Percentiles rank a stretch among this genome's conserved stretches.
phyloP scores from a whole-genome alignment of 2,888 invertebrate species.

The Aphodius sticticus region DNA sequence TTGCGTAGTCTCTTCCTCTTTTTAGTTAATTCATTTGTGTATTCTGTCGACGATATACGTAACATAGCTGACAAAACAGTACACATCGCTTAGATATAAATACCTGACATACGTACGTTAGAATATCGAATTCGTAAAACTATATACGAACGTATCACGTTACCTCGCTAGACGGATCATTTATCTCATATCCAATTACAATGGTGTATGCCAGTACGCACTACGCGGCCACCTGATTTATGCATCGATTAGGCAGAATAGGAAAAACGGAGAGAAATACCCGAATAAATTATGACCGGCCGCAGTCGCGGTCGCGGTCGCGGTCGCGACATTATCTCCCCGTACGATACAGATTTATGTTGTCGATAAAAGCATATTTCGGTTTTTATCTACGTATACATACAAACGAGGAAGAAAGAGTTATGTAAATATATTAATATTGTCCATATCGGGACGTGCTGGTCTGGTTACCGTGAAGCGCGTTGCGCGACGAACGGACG shows the following conservation, averaged over 20 bases:
- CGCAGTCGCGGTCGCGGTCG: neutral
- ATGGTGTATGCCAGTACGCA: constrained; percentile 6
- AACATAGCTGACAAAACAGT: too few relatives aligned
- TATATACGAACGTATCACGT: neutral
- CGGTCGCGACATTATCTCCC: neutral
- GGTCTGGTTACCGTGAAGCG: neutral
- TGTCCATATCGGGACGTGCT: constrained; percentile 6
- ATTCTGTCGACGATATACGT: too few relatives aligned
- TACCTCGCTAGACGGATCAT: neutral
- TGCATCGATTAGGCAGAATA: constrained; percentile 7
- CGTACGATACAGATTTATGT: neutral
- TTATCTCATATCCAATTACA: constrained; percentile 20
- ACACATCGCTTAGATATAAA: too few relatives aligned
- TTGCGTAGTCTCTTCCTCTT: too few relatives aligned
- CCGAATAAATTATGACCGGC: neutral
- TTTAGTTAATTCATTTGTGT: too few relatives aligned
- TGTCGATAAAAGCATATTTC: neutral
- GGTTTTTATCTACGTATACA: constrained; percentile 8
- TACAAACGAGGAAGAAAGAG: neutral
- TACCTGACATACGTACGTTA: too few relatives aligned
- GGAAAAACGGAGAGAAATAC: constrained; percentile 7
- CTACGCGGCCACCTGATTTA: constrained; percentile 6
- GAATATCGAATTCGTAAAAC: too few relatives aligned
- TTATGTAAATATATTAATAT: constrained; percentile 19
- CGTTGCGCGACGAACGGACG: constrained; percentile 5